Conservation (phyloP, 2,888 invertebrate species). For the Peribatodes rhomboidaria region DNA sequence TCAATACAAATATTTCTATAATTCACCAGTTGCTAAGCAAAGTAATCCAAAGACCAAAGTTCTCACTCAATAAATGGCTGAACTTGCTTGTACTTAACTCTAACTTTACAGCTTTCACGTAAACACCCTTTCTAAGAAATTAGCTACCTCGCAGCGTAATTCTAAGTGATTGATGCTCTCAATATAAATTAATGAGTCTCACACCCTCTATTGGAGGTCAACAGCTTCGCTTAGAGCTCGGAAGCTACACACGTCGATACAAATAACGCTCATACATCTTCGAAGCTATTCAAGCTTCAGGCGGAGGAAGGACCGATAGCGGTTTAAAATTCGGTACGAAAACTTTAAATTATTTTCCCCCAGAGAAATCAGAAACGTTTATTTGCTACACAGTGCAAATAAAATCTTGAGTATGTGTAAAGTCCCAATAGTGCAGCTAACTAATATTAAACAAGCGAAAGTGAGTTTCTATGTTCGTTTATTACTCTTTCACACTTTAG, state of each 20-base stretch:
- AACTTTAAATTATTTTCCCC: too few relatives aligned
- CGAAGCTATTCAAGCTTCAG: slow-evolving; percentile 54
- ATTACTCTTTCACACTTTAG: too few relatives aligned
- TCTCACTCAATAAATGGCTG: neutral
- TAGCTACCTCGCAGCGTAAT: slow-evolving; percentile 36
- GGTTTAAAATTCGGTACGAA: neutral
- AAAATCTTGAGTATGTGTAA: too few relatives aligned
- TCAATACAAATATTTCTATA: neutral
- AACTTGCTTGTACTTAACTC: slow-evolving; percentile 19
- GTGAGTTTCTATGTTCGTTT: too few relatives aligned
- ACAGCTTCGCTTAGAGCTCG: slow-evolving; percentile 30
- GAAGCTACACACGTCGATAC: slow-evolving; percentile 51
- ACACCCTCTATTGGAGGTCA: slow-evolving; percentile 34
- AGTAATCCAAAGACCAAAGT: neutral
- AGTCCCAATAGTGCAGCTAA: too few relatives aligned
- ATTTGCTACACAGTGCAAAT: too few relatives aligned
- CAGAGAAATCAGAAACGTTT: too few relatives aligned
- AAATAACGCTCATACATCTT: slow-evolving; percentile 60
- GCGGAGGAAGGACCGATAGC: slow-evolving; percentile 18
- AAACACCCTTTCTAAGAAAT: slow-evolving; percentile 36
- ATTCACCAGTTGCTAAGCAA: neutral
- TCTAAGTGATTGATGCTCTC: slow-evolving; percentile 50
- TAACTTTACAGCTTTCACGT: slow-evolving; percentile 18
- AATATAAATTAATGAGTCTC: slow-evolving; percentile 51
- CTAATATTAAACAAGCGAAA: too few relatives aligned